Evolutionary conservation across 1,140 invertebrate species (phyloP), one percentile per base, ranked within the genome.

Genomic region (Drosophila burlai): DNA sequence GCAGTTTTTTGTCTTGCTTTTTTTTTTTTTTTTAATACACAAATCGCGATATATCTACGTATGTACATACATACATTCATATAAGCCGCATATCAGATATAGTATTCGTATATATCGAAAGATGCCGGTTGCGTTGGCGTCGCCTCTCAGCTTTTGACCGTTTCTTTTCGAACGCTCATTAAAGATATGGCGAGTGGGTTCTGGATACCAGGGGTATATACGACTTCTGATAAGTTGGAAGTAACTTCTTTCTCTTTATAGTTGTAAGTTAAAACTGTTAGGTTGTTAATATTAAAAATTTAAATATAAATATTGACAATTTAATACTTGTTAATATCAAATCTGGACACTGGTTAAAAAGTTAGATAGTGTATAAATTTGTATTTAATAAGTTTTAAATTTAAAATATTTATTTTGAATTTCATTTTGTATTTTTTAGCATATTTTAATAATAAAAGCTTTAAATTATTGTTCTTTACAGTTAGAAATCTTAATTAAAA

Each of bases 101-200:
- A 65, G 55, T 57, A 57, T 24, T 40, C 5, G 36, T 29, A 47
- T 42, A 50, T 71, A 68, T 46, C 15, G 46, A 46, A 38, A 42
- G 52, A 60, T 78, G 62, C 40, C 64, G 43, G 65, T 66, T 80
- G 81, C 76, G 81, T 83, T 78, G 65, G 72, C 77, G 73, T 84
- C 77, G 63, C 42, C 49, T 50, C 67, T 36, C 47, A 50, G 46
- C 64, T 69, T 81, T 68, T 57, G 77, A 80, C 40, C 64, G 77
- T 73, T 73, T 84, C 24, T 49, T 77, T 80, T 83, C 43, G 58
- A 46, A 72, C 43, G 71, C 46, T 76, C 74, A 77, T 77, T 77
- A 77, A 77, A 77, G 63, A 77, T 77, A 76, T 76, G 42, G 63
- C 73, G 50, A 21, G 21, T 7, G 45, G 8, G 3, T n/a, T 16